Percentiles rank a stretch among this genome's conserved stretches.
Conservation (phyloP, 1,140 invertebrate species). For the Zophobas morio region DNA sequence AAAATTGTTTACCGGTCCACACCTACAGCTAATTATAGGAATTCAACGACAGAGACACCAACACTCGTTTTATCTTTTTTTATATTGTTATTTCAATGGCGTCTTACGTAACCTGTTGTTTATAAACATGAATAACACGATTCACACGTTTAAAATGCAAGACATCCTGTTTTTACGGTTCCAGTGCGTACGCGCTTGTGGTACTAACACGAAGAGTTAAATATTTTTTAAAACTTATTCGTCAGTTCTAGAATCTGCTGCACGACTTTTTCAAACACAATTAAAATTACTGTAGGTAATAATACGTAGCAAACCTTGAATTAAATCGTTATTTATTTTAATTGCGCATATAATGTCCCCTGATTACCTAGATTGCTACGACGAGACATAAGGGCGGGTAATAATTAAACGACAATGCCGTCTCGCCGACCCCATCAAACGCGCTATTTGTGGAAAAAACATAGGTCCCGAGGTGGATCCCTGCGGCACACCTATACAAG, state of each 20-base stretch:
- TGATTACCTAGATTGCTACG: background rate
- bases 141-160: background rate
- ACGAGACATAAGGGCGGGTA: background rate
- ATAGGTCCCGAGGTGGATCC: background rate
- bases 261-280: too few relatives aligned
- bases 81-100: conserved; percentile 4
- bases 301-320: too few relatives aligned
- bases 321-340: too few relatives aligned
- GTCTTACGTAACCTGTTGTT: conserved; percentile 20
- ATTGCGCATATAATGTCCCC: too few relatives aligned
- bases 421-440: too few relatives aligned
- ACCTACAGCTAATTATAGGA: conserved; percentile 18
- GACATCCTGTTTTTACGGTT: conserved; percentile 18
- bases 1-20: conserved; percentile 16
- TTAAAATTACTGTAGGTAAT: too few relatives aligned
- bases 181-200: background rate
- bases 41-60: background rate
- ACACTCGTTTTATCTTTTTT: background rate
- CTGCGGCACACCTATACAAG: background rate
- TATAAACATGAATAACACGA: conserved; percentile 17
- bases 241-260: too few relatives aligned
- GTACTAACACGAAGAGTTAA: too few relatives aligned
- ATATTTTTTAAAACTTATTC: too few relatives aligned
- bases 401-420: background rate
- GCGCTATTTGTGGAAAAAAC: background rate